phyloP scores from a whole-genome alignment of 2,888 invertebrate genomes.

The Dyspetes luteomarginatus region DNA sequence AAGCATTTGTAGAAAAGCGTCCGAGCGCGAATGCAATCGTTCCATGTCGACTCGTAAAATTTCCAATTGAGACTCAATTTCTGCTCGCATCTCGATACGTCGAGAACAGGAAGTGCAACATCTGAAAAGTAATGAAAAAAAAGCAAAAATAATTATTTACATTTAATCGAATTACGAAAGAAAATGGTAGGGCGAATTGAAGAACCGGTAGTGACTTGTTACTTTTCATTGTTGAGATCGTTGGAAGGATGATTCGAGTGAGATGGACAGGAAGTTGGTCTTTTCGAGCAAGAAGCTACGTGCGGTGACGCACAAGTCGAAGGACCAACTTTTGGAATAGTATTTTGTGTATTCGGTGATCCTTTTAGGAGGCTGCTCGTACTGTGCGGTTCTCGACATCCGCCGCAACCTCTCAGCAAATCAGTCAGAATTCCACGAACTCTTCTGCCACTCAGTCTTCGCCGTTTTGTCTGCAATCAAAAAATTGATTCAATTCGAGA shows the following conservation, averaged over 20 bases:
- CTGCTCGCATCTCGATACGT: constrained; percentile 64
- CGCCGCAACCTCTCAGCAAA: constrained; percentile 78
- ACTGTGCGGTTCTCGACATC: constrained; percentile 72
- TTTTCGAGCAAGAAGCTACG: constrained; percentile 36
- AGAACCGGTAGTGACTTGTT: constrained; percentile 3
- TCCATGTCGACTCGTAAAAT: constrained; percentile 76
- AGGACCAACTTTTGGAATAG: constrained; percentile 60
- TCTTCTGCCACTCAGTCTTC: constrained; percentile 77
- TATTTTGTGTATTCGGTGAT: constrained; percentile 39
- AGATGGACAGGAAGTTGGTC: constrained; percentile 16
- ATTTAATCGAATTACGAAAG: neutral
- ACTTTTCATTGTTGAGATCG: constrained; percentile 55
- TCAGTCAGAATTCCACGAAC: constrained; percentile 78
- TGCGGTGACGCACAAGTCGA: constrained; percentile 55
- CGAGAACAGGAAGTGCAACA: constrained; percentile 72
- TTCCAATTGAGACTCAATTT: constrained; percentile 76
- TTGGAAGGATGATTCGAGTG: constrained; percentile 36
- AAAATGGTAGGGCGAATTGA: neutral
- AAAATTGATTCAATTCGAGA: no score
- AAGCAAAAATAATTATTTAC: no score
- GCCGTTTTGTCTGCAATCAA: constrained; percentile 72
- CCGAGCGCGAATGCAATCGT: constrained; percentile 76
- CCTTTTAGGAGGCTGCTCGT: constrained; percentile 46
- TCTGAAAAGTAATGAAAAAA: constrained; percentile 64
- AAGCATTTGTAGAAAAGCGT: constrained; percentile 76